These are phyloP conservation scores for Takifugu flavidus DNA, from an alignment of 2,113 vertebrate genomes.

Conservation along the genomic window DNA sequence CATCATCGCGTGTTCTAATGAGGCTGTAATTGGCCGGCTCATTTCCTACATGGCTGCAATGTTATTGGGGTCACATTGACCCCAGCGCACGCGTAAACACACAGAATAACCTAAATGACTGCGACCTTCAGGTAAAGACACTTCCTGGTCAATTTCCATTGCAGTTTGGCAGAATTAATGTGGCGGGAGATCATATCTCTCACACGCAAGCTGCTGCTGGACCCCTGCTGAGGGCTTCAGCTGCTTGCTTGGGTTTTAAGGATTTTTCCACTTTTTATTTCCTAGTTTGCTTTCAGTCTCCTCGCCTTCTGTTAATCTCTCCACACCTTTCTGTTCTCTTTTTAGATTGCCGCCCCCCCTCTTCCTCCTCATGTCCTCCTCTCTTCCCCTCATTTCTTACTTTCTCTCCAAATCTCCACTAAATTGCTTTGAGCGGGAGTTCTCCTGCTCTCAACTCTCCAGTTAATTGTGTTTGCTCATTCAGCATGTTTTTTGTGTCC, in stretches of 20 bases:
- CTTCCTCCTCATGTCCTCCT: not conserved
- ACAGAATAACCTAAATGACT: slow-evolving; percentile 8
- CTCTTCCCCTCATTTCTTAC: not conserved
- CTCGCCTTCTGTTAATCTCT: not conserved
- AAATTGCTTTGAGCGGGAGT: not conserved
- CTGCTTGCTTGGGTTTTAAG: slow-evolving; percentile 42
- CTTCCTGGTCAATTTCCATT: slow-evolving; percentile 53
- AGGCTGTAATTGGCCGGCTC: not conserved
- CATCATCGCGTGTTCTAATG: not conserved
- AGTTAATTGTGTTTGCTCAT: slow-evolving; percentile 53
- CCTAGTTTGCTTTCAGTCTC: not conserved
- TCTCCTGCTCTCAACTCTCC: slow-evolving; percentile 10
- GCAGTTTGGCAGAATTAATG: slow-evolving; percentile 71
- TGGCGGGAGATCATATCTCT: slow-evolving; percentile 55
- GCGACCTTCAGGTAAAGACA: slow-evolving; percentile 63
- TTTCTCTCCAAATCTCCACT: not conserved
- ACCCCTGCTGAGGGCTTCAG: slow-evolving; percentile 44
- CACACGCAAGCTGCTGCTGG: slow-evolving; percentile 21
- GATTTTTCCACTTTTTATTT: not conserved
- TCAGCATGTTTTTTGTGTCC: slow-evolving; percentile 29
- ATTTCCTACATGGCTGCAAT: slow-evolving; percentile 1
- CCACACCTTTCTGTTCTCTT: not conserved
- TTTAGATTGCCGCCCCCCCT: not conserved
- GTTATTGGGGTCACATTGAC: slow-evolving; percentile 7
- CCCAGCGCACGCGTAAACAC: not conserved